phyloP scores from a whole-genome alignment of 2,797 vertebrate species.

The Cottoperca gobio region DNA sequence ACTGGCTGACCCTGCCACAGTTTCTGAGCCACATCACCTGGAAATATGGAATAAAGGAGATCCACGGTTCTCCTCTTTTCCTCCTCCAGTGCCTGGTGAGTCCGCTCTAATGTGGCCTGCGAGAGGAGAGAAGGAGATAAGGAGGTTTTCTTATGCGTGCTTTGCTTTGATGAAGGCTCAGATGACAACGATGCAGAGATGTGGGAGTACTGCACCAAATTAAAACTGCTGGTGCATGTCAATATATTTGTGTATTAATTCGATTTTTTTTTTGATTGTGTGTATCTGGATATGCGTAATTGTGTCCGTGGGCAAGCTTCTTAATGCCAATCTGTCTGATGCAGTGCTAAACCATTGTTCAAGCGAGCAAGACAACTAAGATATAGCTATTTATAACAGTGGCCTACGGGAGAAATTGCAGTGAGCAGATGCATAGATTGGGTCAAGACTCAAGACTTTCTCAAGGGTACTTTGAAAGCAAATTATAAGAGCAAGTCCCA shows the following conservation, averaged over 20 bases:
- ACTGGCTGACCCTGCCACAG: conserved; percentile 97
- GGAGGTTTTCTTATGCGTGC: conserved; percentile 26
- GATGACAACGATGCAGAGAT: conserved; percentile 30
- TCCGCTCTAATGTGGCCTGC: conserved; percentile 93
- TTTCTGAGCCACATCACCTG: conserved; percentile 96
- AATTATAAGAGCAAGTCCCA: conserved; percentile 61
- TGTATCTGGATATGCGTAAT: conserved; percentile 41
- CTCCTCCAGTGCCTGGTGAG: conserved; percentile 96
- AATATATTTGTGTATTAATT: conserved; percentile 37
- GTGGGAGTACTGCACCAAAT: conserved; percentile 56
- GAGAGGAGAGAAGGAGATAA: conserved; percentile 23
- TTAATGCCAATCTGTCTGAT: conserved; percentile 38
- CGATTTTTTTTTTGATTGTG: conserved; percentile 41
- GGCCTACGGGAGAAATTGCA: conserved; percentile 52
- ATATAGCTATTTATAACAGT: conserved; percentile 63
- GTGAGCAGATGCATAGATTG: conserved; percentile 48
- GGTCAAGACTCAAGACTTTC: conserved; percentile 61
- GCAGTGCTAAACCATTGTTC: conserved; percentile 37
- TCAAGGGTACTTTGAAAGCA: conserved; percentile 55
- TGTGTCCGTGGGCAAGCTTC: conserved; percentile 40
- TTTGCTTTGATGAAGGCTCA: conserved; percentile 36
- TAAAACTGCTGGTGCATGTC: conserved; percentile 39
- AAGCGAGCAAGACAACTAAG: conserved; percentile 42
- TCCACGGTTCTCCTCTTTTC: conserved; percentile 98
- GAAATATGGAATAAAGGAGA: conserved; percentile 98